These are phyloP conservation scores for Chloropsis cyanopogon DNA, from an alignment of 2,113 vertebrate species.

Conservation along the genomic window DNA sequence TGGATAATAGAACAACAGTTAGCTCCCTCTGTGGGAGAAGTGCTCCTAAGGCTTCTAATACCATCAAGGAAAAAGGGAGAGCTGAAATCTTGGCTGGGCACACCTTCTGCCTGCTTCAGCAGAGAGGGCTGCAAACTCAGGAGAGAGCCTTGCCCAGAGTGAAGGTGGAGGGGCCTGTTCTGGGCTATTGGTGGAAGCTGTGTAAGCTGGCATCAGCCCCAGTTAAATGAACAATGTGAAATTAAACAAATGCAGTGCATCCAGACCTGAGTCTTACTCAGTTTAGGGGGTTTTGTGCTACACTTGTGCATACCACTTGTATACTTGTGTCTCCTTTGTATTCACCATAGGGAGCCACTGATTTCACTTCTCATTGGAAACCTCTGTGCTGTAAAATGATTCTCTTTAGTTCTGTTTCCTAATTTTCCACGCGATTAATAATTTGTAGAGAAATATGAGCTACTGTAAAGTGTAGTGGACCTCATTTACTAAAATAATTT, in stretches of 20 bases:
- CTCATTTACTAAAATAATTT: slow-evolving; percentile 60
- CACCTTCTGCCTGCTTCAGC: not conserved
- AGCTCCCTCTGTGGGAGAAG: not conserved
- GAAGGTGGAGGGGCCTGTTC: not conserved
- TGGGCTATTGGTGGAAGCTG: not conserved
- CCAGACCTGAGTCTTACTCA: not conserved
- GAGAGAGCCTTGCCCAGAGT: not conserved
- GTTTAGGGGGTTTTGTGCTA: not conserved
- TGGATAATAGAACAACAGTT: not conserved
- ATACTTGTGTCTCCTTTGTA: not conserved
- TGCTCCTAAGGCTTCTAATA: not conserved
- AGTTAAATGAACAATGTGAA: not conserved
- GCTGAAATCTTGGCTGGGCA: not conserved
- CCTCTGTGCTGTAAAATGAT: not conserved
- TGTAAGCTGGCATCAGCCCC: not conserved
- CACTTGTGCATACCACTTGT: not conserved
- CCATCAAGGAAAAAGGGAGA: not conserved
- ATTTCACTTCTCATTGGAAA: not conserved
- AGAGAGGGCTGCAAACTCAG: not conserved
- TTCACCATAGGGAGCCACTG: not conserved
- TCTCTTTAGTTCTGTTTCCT: slow-evolving; percentile 8
- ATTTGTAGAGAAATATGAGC: not conserved
- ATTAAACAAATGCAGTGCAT: not conserved
- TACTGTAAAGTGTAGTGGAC: not conserved
- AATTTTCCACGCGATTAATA: not conserved